Conservation (phyloP, 2,888 invertebrate species). For the Anarsia innoxiella region DNA sequence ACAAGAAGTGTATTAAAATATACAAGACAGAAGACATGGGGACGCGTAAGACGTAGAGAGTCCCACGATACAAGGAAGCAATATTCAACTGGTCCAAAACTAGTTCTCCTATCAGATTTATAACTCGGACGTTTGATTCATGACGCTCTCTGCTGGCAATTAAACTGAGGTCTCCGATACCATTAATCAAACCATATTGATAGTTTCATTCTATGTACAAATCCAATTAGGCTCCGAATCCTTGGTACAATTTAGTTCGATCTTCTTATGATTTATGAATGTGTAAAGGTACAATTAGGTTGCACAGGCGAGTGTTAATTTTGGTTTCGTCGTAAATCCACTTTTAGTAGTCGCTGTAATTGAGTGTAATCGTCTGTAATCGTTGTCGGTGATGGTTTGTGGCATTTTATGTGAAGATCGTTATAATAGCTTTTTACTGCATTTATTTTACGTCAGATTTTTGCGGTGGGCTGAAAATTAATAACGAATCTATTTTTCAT, state of each 20-base stretch:
- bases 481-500: no score
- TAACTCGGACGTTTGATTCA: constrained; percentile 65
- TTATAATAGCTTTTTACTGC: no score
- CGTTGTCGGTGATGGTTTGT: constrained; percentile 33
- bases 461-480: no score
- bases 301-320: constrained; percentile 54
- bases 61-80: constrained; percentile 29
- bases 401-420: constrained; percentile 39
- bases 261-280: constrained; percentile 58
- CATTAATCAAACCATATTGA: constrained; percentile 72
- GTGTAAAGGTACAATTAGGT: constrained; percentile 50
- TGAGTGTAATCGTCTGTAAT: constrained; percentile 51
- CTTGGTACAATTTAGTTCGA: constrained; percentile 59
- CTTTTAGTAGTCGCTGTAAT: constrained; percentile 50
- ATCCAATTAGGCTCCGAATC: constrained; percentile 67
- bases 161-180: constrained; percentile 60
- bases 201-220: constrained; percentile 61
- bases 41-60: constrained; percentile 6
- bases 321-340: constrained; percentile 57
- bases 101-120: constrained; percentile 64
- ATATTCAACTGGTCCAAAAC: constrained; percentile 42
- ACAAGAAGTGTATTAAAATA: constrained; percentile 16
- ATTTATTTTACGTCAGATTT: no score
- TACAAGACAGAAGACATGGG: constrained; percentile 9
- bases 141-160: constrained; percentile 63